Base-by-base conservation (phyloP, 2,888 invertebrate species). In the Lycophotia porphyrea region DNA sequence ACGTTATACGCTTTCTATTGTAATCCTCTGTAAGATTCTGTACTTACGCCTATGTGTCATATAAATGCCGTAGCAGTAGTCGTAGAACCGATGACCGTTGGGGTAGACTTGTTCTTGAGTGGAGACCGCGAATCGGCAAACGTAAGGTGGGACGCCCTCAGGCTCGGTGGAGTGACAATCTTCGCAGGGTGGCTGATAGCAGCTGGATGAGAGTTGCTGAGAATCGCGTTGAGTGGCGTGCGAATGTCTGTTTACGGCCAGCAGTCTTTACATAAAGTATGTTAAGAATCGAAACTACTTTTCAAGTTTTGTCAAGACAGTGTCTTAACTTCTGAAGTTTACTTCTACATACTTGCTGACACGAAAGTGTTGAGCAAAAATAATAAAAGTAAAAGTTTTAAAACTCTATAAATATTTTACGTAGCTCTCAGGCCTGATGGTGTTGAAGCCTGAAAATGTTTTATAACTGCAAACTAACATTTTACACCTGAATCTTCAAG, bases 361-460 rank as follows among this genome's bases (percentile, higher is more conserved):
- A 49, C n/a, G 47, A 84, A 81, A 69, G 39, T 83, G 58, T 71
- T 47, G 42, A 55, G 66, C 60, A 75, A 81, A 81, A 82, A 70
- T 76, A 76, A 76, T 58, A 66, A 65, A 60, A 55, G 58, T 86
- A 83, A 73, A 82, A 85, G 78, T 78, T 82, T 13, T 63, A 24
- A 77, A 73, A 78, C 44, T 67, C 67, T 73, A 61, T 78, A 84
- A 78, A 84, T 85, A 84, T 74, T 84, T 78, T 52, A 83, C 21
- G 44, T 71, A n/a, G 61, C 83, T 78, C 61, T 83, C 65, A 66
- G n/a, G 74, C 34, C 31, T 76, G 69, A 52, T 71, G 71, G 49
- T 52, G 58, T 58, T 75, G 67, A 73, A 58, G 44, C 31, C 71
- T 78, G 63, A 75, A 86, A 83, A 60, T 75, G 70, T 82, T 78